Evolutionary conservation across 2,113 vertebrate species (phyloP), one percentile per base, ranked within the genome.

Genomic region (Scomber japonicus): DNA sequence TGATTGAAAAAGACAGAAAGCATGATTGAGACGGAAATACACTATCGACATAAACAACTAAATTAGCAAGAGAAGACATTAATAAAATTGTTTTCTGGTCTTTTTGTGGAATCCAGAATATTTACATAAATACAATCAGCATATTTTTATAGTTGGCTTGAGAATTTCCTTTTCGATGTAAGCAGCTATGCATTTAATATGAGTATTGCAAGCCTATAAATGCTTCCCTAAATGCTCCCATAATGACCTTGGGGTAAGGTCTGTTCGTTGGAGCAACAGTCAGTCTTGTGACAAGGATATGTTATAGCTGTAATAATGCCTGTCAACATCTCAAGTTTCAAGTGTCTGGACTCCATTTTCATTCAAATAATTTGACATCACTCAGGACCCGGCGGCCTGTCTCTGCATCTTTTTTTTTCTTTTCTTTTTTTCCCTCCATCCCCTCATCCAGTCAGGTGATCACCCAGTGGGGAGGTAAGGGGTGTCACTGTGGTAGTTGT

Each of bases 401-500:
- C 79, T 82, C 61, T 66, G 53, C 31, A 6, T 83, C 31, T 61
- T 56, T 51, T 31, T 45, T 49, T 48, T 35, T 54, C 19, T 30
- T 61, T 44, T 27, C 46, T 4, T 5, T 3, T 10, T 24, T 48
- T 72, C 19, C 45, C 66, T 2, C 24, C 19, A 44, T 63, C 40
- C 57, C 2, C 8, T 75, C 50, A 5, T 45, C 49, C 35, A 40
- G 35, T 16, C 19, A 11, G 2, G 15, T 4, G 84, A 91, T 98
- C 96, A 99, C 84, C 98, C 98, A 5, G 97, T 98, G 56, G 97
- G 97, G 71, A 98, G 97, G 94, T 99, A 99, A 21, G 97, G 98
- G 80, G 97, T 97, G 93, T 99, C 97, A 17, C 98, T 99, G 95
- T 99, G 98, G 93, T 99, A 99, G 95, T 99, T 99, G 96, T 99